These are phyloP conservation scores for Yponomeuta plumbellus DNA, from an alignment of 2,888 invertebrate species.

Conservation along the genomic window DNA sequence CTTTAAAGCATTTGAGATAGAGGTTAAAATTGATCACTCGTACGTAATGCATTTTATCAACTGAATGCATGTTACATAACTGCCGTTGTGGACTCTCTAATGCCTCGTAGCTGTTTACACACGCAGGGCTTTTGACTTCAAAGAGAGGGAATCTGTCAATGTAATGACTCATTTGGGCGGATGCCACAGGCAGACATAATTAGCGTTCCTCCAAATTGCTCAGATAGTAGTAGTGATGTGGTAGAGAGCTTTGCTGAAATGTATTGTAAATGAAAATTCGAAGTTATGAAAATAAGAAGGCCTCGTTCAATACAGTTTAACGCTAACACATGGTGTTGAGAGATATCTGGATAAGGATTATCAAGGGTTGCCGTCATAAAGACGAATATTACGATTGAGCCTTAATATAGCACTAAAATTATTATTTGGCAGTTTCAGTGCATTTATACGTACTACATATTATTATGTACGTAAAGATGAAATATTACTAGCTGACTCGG, in stretches of 20 bases:
- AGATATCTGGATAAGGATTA: no score
- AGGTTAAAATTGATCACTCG: not conserved
- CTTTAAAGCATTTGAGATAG: not conserved
- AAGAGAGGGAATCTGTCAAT: not conserved
- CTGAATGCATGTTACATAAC: slow-evolving; percentile 2
- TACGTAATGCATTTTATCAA: not conserved
- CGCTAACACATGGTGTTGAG: no score
- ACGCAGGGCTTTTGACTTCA: not conserved
- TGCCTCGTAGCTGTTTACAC: slow-evolving; percentile 10
- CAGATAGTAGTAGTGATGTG: no score
- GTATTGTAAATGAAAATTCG: not conserved
- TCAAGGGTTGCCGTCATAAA: no score
- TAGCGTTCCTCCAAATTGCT: not conserved
- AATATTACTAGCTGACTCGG: no score
- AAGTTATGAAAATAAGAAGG: not conserved
- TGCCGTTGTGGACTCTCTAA: slow-evolving; percentile 4
- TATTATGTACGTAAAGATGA: no score
- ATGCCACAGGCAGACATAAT: not conserved
- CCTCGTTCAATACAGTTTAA: not conserved
- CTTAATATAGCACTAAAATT: no score
- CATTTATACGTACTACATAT: no score
- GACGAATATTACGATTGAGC: no score
- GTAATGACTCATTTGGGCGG: not conserved
- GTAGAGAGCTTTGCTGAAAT: not conserved
- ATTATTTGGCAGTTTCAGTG: no score